Base-by-base conservation (phyloP, 2,888 invertebrate species). In the Xestia sexstrigata region DNA sequence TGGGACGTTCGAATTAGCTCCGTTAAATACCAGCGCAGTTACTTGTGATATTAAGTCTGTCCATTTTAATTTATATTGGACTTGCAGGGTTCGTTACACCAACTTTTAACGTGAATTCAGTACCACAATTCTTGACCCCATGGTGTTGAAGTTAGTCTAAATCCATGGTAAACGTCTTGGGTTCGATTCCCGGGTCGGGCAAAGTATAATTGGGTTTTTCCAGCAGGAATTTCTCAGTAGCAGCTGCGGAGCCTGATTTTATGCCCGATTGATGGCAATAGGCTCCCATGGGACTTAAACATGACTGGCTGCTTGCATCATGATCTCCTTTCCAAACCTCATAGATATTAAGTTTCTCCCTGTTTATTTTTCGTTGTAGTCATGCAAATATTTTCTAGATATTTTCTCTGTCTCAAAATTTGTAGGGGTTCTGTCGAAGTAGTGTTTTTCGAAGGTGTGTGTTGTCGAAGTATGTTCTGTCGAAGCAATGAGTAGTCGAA, bases 1-100 rank as follows among this genome's bases (percentile, higher is more conserved):
- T 30, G 35, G 26, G 67, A 49, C 42, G 49, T 63, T 82, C 3
- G 35, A 70, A 82, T 82, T 79, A 74, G 74, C n/a, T 74, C 15
- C 30, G 49, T 35, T 77, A 65, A 47, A 79, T 58, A 58, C 26
- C 17, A 67, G 26, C 52, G 13, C 62, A 62, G 78, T 55, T 74
- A 70, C 68, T 74, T 71, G 39, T 47, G 79, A 71, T 74, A 47
- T 74, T n/a, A 58, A 73, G 42, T 58, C 26, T 30, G 20, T 70
- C 17, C 7, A 7, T 67, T 81, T 73, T 60, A n/a, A 73, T 62
- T 70, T 67, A 39, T 73, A 55, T 66, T 67, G 42, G 35, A 42
- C 23, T 70, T 70, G 65, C 13, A 11, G 26, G 17, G 65, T 58
- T 58, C 17, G 58, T 15, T 26, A 26, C 0, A 26, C 13, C 6